Conservation (phyloP, 2,797 vertebrate genomes). For the Phoeniculus purpureus region DNA sequence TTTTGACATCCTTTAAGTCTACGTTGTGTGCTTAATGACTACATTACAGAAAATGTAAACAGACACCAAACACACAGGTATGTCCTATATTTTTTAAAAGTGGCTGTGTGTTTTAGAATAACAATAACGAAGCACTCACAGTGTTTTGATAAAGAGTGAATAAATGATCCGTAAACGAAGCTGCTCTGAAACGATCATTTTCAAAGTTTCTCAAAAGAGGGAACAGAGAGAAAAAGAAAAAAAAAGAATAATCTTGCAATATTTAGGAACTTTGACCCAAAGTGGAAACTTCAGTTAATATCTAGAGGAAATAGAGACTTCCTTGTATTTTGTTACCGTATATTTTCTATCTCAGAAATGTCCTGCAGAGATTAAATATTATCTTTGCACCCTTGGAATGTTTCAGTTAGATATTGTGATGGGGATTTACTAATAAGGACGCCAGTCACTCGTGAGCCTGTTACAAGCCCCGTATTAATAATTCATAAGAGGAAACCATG, state of each 20-base stretch:
- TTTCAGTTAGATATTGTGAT: conserved; percentile 48
- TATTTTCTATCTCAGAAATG: background rate
- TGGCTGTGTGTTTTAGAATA: conserved; percentile 25
- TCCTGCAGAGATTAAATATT: conserved; percentile 9
- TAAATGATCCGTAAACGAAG: background rate
- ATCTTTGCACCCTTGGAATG: conserved; percentile 15
- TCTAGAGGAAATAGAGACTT: background rate
- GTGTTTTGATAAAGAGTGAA: background rate
- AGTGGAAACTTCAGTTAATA: background rate
- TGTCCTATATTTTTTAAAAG: conserved; percentile 61
- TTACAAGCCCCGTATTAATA: conserved; percentile 71
- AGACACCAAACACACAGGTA: conserved; percentile 83
- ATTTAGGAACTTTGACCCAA: background rate
- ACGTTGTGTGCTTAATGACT: conserved; percentile 84
- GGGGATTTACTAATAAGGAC: conserved; percentile 67
- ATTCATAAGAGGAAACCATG: conserved; percentile 70
- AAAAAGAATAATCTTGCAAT: background rate
- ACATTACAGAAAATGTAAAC: conserved; percentile 87
- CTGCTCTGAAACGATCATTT: background rate
- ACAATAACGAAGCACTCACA: background rate
- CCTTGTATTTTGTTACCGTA: background rate
- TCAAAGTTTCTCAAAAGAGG: background rate
- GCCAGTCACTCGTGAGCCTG: conserved; percentile 55
- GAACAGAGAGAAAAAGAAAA: background rate
- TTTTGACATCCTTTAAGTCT: conserved; percentile 85